phyloP scores from a whole-genome alignment of 2,113 vertebrate species.

The Chaetops frenatus region DNA sequence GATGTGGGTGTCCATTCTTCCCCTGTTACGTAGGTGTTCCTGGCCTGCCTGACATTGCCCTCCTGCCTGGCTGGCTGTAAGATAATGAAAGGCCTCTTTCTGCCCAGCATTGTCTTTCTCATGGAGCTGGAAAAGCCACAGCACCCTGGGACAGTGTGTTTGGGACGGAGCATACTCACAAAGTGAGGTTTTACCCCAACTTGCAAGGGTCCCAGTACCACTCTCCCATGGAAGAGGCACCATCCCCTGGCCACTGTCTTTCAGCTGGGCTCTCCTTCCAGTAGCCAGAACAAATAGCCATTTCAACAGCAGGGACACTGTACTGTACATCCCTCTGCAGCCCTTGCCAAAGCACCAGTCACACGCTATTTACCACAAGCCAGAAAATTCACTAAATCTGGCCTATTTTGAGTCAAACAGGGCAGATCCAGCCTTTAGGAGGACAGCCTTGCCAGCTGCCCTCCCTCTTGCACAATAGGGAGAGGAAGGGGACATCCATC shows the following conservation, averaged over 20 bases:
- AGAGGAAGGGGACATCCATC: slow-evolving; percentile 3
- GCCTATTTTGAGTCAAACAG: background rate
- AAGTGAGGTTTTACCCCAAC: background rate
- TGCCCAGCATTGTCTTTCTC: background rate
- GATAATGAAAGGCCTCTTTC: background rate
- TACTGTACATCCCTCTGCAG: background rate
- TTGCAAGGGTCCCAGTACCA: background rate
- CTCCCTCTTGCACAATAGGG: background rate
- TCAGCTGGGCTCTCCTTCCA: background rate
- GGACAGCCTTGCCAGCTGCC: slow-evolving; percentile 12
- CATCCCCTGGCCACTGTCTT: background rate
- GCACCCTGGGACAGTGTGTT: background rate
- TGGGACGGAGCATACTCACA: background rate
- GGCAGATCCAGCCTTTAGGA: background rate
- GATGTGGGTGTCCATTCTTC: background rate
- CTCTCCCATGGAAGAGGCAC: background rate
- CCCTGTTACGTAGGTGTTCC: accelerated
- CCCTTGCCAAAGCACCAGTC: slow-evolving; percentile 3
- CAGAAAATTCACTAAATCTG: slow-evolving; percentile 21
- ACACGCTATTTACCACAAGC: background rate
- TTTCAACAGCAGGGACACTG: background rate
- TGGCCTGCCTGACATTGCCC: background rate
- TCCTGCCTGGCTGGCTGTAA: background rate
- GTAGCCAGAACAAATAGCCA: background rate
- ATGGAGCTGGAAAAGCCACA: background rate